Conservation (phyloP, 2,888 invertebrate genomes). For the Periphyllus acericola region DNA sequence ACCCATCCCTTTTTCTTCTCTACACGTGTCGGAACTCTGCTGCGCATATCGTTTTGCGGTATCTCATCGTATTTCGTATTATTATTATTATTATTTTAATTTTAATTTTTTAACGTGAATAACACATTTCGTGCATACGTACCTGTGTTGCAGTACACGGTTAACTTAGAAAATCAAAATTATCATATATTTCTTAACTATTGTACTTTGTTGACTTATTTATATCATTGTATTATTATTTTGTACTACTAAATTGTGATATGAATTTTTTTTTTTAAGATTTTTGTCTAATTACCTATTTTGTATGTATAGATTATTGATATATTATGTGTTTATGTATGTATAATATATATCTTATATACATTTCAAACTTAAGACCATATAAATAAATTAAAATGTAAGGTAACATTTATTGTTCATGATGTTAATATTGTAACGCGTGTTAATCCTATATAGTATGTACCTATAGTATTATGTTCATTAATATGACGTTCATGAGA, state of each 20-base stretch:
- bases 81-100: background rate
- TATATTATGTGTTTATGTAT: background rate
- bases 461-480: too few species aligned
- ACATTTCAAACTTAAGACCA: background rate
- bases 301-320: background rate
- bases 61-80: background rate
- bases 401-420: background rate
- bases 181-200: constrained; percentile 10
- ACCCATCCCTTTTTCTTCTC: background rate
- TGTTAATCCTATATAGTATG: background rate
- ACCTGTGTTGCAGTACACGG: background rate
- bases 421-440: background rate
- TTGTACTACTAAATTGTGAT: constrained; percentile 41
- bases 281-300: background rate
- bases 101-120: background rate
- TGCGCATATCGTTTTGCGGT: background rate
- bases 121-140: background rate
- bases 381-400: background rate
- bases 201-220: constrained; percentile 45
- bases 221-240: constrained; percentile 10
- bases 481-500: too few species aligned
- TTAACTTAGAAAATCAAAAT: constrained; percentile 42
- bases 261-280: background rate
- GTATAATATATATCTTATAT: background rate
- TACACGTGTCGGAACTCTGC: background rate